phyloP scores from a whole-genome alignment of 2,113 vertebrate species.

The Dascyllus trimaculatus region DNA sequence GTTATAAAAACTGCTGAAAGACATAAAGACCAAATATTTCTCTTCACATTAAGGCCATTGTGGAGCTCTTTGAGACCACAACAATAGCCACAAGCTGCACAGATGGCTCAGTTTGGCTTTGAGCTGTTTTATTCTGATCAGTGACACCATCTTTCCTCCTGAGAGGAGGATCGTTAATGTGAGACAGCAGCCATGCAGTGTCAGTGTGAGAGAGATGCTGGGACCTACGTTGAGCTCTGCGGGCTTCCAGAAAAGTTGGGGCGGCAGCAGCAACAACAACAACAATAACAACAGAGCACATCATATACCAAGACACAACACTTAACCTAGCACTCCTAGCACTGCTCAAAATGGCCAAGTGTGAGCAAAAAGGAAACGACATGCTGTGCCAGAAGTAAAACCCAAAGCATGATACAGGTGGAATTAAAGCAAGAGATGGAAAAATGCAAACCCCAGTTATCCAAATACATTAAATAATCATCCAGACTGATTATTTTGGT shows the following conservation, averaged over 20 bases:
- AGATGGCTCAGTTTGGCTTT: slow-evolving; percentile 24
- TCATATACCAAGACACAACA: slow-evolving; percentile 83
- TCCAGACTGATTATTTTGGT: slow-evolving; percentile 61
- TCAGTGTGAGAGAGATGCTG: slow-evolving; percentile 69
- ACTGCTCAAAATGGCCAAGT: slow-evolving; percentile 31
- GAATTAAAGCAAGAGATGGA: slow-evolving; percentile 47
- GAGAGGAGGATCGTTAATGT: slow-evolving; percentile 54
- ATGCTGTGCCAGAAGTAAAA: slow-evolving; percentile 28
- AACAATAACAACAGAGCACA: slow-evolving; percentile 82
- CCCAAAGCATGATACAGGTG: neutral
- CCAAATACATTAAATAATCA: slow-evolving; percentile 81
- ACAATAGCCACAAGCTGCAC: neutral
- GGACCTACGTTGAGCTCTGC: slow-evolving; percentile 87
- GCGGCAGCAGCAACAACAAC: slow-evolving; percentile 82
- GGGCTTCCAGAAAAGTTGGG: slow-evolving; percentile 84
- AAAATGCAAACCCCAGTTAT: slow-evolving; percentile 74
- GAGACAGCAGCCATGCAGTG: slow-evolving; percentile 71
- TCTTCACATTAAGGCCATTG: neutral
- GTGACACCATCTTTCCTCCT: slow-evolving; percentile 52
- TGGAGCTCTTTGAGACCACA: neutral
- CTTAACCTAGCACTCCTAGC: slow-evolving; percentile 59
- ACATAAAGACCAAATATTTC: slow-evolving; percentile 8
- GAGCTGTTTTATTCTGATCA: slow-evolving; percentile 26
- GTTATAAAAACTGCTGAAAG: slow-evolving; percentile 25
- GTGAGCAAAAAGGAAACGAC: slow-evolving; percentile 21